Conservation (phyloP, 1,140 invertebrate species). For the Drosophila persimilis region DNA sequence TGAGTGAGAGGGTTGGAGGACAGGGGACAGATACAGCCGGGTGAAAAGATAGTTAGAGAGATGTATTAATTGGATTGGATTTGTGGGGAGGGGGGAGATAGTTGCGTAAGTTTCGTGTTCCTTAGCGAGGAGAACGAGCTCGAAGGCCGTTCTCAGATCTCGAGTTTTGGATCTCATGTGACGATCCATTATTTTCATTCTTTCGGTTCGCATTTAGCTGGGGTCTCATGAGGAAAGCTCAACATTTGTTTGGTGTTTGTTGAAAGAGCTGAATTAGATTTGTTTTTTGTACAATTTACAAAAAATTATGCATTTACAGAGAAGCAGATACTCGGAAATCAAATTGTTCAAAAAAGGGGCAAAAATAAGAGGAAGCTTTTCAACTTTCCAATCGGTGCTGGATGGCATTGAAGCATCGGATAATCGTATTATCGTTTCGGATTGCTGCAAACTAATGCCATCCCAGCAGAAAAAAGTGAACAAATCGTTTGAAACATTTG, state of each 20-base stretch:
- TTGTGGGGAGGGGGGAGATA: conserved; percentile 4
- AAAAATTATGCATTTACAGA: conserved; percentile 41
- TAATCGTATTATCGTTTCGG: background rate
- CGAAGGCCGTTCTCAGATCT: too few species aligned
- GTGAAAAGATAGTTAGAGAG: conserved; percentile 8
- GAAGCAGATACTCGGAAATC: conserved; percentile 10
- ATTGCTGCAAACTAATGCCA: background rate
- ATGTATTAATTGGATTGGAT: conserved; percentile 8
- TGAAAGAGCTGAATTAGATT: conserved; percentile 83
- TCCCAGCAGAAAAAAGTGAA: conserved; percentile 8
- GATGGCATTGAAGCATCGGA: too few species aligned
- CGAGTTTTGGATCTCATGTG: too few species aligned
- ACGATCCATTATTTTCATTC: conserved; percentile 22
- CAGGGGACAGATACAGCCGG: background rate
- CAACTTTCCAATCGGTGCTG: too few species aligned
- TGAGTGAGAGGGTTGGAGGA: conserved; percentile 6
- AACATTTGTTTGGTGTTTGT: conserved; percentile 82
- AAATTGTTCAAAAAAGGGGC: conserved; percentile 5
- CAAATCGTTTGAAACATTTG: conserved; percentile 7
- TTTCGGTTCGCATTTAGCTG: conserved; percentile 25
- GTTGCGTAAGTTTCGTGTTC: too few species aligned
- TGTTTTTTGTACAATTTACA: conserved; percentile 62
- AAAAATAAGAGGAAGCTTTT: conserved; percentile 16
- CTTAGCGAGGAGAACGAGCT: too few species aligned
- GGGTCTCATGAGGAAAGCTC: conserved; percentile 78